phyloP scores from a whole-genome alignment of 30 jellyfish, hydroid and myxozoan species.

The Clytia hemisphaerica region DNA sequence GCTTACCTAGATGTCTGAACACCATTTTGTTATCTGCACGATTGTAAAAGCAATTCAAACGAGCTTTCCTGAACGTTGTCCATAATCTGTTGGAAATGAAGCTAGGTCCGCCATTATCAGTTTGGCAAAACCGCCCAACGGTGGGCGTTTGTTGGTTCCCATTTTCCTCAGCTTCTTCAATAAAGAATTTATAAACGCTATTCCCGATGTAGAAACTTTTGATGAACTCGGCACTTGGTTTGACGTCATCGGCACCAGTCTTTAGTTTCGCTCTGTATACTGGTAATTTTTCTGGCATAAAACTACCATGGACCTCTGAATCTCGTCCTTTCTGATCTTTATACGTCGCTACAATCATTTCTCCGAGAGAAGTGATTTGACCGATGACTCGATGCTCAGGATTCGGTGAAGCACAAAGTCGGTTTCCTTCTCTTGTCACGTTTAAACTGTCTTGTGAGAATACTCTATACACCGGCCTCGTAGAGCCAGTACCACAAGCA shows the following conservation, averaged over 20 bases:
- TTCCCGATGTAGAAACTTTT: neutral
- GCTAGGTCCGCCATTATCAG: conserved; percentile 6
- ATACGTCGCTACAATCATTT: neutral
- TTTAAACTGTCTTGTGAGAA: neutral
- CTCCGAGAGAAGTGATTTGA: neutral
- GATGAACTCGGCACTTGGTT: neutral
- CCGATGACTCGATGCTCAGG: conserved; percentile 5
- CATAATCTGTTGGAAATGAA: neutral
- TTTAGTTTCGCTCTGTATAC: neutral
- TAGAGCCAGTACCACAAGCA: neutral
- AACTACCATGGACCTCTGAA: neutral
- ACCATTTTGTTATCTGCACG: too few species aligned
- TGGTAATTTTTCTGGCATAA: neutral
- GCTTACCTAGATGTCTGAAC: too few species aligned
- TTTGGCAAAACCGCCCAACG: conserved; percentile 9
- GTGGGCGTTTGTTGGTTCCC: neutral
- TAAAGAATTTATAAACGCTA: conserved; percentile 1
- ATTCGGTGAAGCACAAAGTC: conserved; percentile 5
- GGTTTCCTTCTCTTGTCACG: neutral
- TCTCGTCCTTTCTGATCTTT: neutral
- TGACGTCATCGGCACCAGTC: neutral
- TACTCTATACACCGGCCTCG: neutral
- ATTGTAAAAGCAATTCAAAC: too few species aligned
- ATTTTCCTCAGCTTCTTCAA: conserved; percentile 5
- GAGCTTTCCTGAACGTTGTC: conserved; percentile 2